Base-by-base conservation (phyloP, 2,888 invertebrate genomes). In the Sarcophaga carnaria region DNA sequence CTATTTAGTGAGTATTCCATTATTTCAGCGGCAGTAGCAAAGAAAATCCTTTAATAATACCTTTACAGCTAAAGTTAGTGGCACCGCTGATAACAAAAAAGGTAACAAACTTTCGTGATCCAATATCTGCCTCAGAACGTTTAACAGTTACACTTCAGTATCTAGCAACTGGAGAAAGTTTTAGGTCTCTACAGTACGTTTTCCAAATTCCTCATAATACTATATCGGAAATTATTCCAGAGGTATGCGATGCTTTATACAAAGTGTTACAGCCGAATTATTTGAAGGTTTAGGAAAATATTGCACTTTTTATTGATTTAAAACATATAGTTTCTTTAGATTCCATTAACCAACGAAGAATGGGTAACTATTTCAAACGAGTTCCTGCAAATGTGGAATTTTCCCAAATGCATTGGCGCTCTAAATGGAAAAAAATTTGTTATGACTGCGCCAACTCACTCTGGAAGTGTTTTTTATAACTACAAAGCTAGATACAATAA, bases 121-220 rank as follows among this genome's bases (percentile, higher is more conserved):
- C 69, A 20, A 69, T 69, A 20, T 69, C 49, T 11, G n/a, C 49
- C 22, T 11, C 60, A 1, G 63, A 74, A 74, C 74, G 74, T 62
- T 74, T 74, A 63, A 45, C 62, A 3, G 74, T 74, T 20, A 74
- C 74, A 20, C 74, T 74, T 62, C 74, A 63, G 3, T 69, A 49
- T 22, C 20, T 69, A 20, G 69, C 69, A 20, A 69, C 22, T 22
- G 22, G 49, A 8, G 69, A 74, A 45, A 74, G 74, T 45, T 74
- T 62, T 20, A 74, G 74, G 45, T 63, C 74, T 45, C 60, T 74
- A 6, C 74, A 74, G 20, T 63, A 63, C 45, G 17, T 74, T 4
- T 62, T 74, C 4, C 27, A 4, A 27, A 27, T 27, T 27, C 27
- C 27, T 27, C 27, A 27, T 4, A 27, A 27, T 25, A 25, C 25